Percentiles rank a stretch among this genome's conserved stretches.
phyloP scores from a whole-genome alignment of 2,113 vertebrate genomes.

The Hoplias malabaricus region DNA sequence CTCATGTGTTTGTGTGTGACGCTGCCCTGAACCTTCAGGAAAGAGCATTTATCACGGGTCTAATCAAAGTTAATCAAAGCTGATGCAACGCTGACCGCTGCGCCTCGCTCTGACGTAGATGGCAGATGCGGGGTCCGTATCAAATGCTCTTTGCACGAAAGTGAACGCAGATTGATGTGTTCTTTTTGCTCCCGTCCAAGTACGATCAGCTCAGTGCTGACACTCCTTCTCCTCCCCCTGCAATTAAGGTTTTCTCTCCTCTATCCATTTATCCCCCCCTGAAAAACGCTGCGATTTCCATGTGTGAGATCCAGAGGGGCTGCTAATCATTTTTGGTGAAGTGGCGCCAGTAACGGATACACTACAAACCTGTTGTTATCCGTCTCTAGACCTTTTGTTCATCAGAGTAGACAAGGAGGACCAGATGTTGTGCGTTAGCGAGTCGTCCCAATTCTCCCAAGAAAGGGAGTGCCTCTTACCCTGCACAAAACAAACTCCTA shows the following conservation, averaged over 20 bases:
- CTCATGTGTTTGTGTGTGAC: slow-evolving; percentile 8
- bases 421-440: slow-evolving; percentile 74
- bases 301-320: slow-evolving; percentile 56
- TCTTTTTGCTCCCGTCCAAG: slow-evolving; percentile 43
- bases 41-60: slow-evolving; percentile 56
- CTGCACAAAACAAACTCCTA: too few relatives aligned
- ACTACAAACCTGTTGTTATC: slow-evolving; percentile 61
- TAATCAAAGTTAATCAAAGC: slow-evolving; percentile 47
- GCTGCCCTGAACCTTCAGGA: slow-evolving; percentile 54
- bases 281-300: slow-evolving; percentile 45
- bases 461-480: too few relatives aligned
- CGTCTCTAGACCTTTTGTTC: slow-evolving; percentile 59
- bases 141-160: slow-evolving; percentile 51
- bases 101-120: slow-evolving; percentile 60
- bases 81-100: slow-evolving; percentile 43
- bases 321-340: slow-evolving; percentile 61
- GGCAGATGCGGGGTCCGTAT: slow-evolving; percentile 41
- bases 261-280: slow-evolving; percentile 34
- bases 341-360: slow-evolving; percentile 64
- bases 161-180: slow-evolving; percentile 45
- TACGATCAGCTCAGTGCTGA: slow-evolving; percentile 38
- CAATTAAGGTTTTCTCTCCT: slow-evolving; percentile 52
- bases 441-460: slow-evolving; percentile 56
- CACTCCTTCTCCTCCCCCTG: slow-evolving; percentile 45
- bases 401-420: slow-evolving; percentile 59